Base-by-base conservation (phyloP, 2,113 vertebrate species). In the Menidia beryllina region DNA sequence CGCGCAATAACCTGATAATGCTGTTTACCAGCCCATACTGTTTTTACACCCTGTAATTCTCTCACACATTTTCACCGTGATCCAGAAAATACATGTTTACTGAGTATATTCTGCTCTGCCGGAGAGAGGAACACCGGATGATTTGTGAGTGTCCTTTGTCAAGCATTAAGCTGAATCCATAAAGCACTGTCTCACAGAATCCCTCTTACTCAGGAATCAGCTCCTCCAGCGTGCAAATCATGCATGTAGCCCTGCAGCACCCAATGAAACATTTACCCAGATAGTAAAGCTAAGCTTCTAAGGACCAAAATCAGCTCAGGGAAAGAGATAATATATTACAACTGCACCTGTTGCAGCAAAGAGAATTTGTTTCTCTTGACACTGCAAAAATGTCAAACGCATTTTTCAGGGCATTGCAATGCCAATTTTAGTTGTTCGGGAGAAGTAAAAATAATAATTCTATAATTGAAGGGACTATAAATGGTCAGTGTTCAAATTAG, bases 61-160 rank as follows among this genome's bases (percentile, higher is more conserved):
- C 54, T 55, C 36, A 49, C 51, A 62, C 3, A 50, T 49, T 64
- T 34, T 57, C 49, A 62, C 49, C 58, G 19, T n/a, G 83, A 90
- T 69, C 82, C 79, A 87, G 69, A 88, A 88, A 80, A 75, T 41
- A 36, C 45, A 62, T 24, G 20, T n/a, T 45, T 5, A 45, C 19
- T 21, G 11, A 7, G 24, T 19, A 26, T 75, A 26, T 59, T 4
- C 5, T 60, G 39, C 20, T 65, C 5, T 53, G 61, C 67, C 62
- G 19, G 45, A 54, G 72, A 50, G 20, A 38, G 68, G 63, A 53
- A 36, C 25, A 47, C 48, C 88, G 87, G 92, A 86, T 85, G 79
- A 89, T 94, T 94, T 95, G 93, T 94, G 92, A 94, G 91, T 93
- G 91, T 92, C 91, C 88, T 87, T 91, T 92, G 93, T 91, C 45